Evolutionary conservation across 1,140 invertebrate species (phyloP), one percentile per base, ranked within the genome.

Genomic region (Papilio aristodemus): DNA sequence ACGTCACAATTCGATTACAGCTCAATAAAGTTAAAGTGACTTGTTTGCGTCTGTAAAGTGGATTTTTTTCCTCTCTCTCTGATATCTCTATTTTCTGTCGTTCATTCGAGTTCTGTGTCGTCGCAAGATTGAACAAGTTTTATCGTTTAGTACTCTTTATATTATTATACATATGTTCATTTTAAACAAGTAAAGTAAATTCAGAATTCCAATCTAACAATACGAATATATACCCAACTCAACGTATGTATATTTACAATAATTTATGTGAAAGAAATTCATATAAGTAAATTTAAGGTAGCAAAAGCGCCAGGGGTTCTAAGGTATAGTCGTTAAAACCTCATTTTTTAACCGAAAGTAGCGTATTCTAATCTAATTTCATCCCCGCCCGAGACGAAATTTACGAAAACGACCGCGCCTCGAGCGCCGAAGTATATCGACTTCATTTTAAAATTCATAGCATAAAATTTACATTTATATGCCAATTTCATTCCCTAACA

Each of bases 381-480:
- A 86, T 89, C 83, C 84, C 76, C 67, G 74, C 67, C 73, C 77
- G 76, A 81, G 80, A 77, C 81, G 80, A 82, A 87, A 87, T 81
- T 87, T 83, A 78, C 78, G 72, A 86, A 84, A 85, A 81, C 75
- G 77, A 79, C 78, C 79, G 71, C 76, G 73, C 80, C 79, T 79
- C 78, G 78, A 85, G 81, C 82, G 82, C 73, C 84, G 84, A 89
- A 87, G 83, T 90, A 91, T 91, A 91, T 91, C 87, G 87, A 86
- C 87, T 91, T 81, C 83, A 90, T 90, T 91, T 90, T 91, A 91
- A 91, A 91, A 91, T 91, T 91, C 89, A 91, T 91, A 86, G 89
- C 89, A 89, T 91, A 90, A 91, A 90, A 91, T 91, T 90, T 91
- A 90, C 89, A 91, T 91, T 91, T 91, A 91, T 91, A 90, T 90